Evolutionary conservation across 2,797 vertebrate species (phyloP).

Genomic region (Aldrovandia affinis): DNA sequence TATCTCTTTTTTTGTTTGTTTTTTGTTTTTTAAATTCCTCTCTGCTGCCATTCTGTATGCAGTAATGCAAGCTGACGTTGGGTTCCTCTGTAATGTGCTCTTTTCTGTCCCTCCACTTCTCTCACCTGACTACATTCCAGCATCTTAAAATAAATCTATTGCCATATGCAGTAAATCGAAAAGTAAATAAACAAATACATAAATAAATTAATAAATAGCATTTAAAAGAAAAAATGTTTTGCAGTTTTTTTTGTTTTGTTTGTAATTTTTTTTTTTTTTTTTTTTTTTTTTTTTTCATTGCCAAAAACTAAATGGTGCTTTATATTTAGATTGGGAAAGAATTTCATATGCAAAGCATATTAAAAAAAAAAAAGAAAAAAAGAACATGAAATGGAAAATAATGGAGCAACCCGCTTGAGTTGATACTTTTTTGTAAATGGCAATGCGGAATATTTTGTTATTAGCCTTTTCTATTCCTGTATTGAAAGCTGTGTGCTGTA

Average conservation of each 20-base stretch:
- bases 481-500: slow-evolving; percentile 94
- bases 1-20: too few relatives aligned
- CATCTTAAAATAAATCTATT: slow-evolving; percentile 79
- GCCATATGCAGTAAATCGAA: slow-evolving; percentile 97
- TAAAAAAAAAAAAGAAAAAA: slow-evolving; percentile 60
- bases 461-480: slow-evolving; percentile 92
- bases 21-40: slow-evolving; percentile 79
- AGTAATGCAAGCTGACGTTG: slow-evolving; percentile 98
- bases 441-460: slow-evolving; percentile 93
- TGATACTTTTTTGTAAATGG: slow-evolving; percentile 86
- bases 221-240: slow-evolving; percentile 67
- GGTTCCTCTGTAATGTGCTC: slow-evolving; percentile 94
- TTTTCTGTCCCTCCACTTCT: slow-evolving; percentile 86
- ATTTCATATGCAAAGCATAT: slow-evolving; percentile 98
- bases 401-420: slow-evolving; percentile 83
- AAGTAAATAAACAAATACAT: slow-evolving; percentile 67
- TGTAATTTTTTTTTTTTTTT: too few relatives aligned
- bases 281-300: slow-evolving; percentile 75
- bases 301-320: slow-evolving; percentile 95
- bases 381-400: slow-evolving; percentile 45
- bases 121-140: slow-evolving; percentile 93
- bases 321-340: slow-evolving; percentile 93
- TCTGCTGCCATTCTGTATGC: slow-evolving; percentile 98
- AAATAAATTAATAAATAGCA: slow-evolving; percentile 59
- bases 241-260: too few relatives aligned